These are phyloP conservation scores for Buteo buteo DNA, from an alignment of 2,113 vertebrate species.

Conservation along the genomic window DNA sequence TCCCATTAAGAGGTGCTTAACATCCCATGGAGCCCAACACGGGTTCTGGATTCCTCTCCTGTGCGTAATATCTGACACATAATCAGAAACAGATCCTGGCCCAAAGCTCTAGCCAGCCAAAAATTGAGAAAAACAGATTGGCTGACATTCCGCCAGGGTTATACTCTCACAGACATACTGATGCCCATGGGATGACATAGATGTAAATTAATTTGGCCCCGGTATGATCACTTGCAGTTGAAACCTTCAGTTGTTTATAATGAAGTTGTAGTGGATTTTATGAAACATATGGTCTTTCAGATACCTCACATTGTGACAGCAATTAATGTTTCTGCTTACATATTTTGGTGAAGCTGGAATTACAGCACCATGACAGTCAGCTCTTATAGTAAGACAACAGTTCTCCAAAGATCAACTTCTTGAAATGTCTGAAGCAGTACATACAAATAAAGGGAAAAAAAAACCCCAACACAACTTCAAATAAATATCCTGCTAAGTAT, in stretches of 20 bases:
- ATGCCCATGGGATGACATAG: not conserved
- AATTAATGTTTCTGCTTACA: not conserved
- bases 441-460: not conserved
- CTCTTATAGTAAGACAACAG: not conserved
- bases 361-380: not conserved
- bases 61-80: conserved; percentile 44
- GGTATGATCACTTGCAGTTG: not conserved
- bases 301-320: not conserved
- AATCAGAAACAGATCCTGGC: conserved; percentile 44
- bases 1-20: conserved; percentile 33
- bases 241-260: not conserved
- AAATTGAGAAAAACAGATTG: conserved; percentile 37
- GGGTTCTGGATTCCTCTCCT: conserved; percentile 39
- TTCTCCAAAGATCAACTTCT: not conserved
- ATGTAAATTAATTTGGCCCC: not conserved
- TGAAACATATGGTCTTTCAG: not conserved
- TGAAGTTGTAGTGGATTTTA: not conserved
- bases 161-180: not conserved
- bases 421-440: not conserved
- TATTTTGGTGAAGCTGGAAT: not conserved
- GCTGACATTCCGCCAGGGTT: not conserved
- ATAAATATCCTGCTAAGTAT: not conserved
- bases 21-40: not conserved
- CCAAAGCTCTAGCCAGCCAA: not conserved
- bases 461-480: not conserved